Conservation (phyloP, 2,888 invertebrate genomes). For the Boloria euphrosyne region DNA sequence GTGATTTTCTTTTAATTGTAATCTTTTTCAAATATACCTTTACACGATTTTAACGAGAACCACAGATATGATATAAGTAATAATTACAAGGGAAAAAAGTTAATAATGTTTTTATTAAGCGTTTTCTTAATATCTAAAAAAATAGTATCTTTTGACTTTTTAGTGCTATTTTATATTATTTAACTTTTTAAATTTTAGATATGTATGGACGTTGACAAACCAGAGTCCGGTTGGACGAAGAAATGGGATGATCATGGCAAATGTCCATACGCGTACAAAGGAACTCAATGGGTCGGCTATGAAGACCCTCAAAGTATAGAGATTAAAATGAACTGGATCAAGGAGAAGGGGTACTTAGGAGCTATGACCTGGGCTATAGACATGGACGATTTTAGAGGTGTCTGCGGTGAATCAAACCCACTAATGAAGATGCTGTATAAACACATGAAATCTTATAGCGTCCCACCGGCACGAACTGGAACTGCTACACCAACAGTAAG, state of each 20-base stretch:
- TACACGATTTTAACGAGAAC: neutral
- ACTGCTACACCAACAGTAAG: conserved; percentile 86
- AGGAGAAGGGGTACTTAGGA: conserved; percentile 88
- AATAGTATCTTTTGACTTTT: neutral
- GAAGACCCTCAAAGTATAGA: conserved; percentile 91
- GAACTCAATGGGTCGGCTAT: conserved; percentile 95
- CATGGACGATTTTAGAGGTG: conserved; percentile 94
- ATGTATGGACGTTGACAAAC: conserved; percentile 87
- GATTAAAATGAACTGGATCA: conserved; percentile 95
- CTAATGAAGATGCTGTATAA: conserved; percentile 88
- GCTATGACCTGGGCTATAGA: conserved; percentile 97
- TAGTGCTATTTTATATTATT: neutral
- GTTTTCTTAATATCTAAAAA: no score
- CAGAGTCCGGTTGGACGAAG: conserved; percentile 89
- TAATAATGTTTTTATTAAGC: no score
- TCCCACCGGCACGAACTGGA: conserved; percentile 85
- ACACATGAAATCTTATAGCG: conserved; percentile 86
- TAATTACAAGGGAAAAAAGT: no score
- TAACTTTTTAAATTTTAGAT: conserved; percentile 77
- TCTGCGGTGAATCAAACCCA: conserved; percentile 90
- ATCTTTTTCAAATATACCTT: neutral
- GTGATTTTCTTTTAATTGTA: neutral
- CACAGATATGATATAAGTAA: neutral
- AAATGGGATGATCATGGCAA: conserved; percentile 92
- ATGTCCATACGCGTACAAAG: conserved; percentile 93